Conservation (phyloP, 30 jellyfish, hydroid and myxozoan species). For the Phacellophora camtschatica region DNA sequence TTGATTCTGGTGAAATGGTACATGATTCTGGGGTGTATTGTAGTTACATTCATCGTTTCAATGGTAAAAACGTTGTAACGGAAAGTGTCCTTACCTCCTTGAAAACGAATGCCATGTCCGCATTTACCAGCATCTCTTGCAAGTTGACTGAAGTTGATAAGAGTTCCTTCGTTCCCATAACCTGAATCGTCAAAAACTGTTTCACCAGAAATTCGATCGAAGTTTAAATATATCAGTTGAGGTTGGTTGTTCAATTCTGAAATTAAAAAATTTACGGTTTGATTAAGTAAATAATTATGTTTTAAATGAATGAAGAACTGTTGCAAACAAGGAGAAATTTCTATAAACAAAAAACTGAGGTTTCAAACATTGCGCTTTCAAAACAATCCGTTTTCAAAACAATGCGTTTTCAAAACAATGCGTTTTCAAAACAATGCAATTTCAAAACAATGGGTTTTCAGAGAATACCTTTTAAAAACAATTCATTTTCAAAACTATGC, state of each 20-base stretch:
- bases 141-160: slow-evolving; percentile 65
- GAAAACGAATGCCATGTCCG: slow-evolving; percentile 96
- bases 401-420: too few relatives aligned
- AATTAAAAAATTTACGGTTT: neutral
- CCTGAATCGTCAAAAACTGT: slow-evolving; percentile 93
- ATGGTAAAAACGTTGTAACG: too few relatives aligned
- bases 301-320: neutral
- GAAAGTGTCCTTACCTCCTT: slow-evolving; percentile 75
- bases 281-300: neutral
- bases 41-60: too few relatives aligned
- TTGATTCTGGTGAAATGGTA: too few relatives aligned
- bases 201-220: slow-evolving; percentile 92
- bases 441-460: too few relatives aligned
- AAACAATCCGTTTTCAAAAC: too few relatives aligned
- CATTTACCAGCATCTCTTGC: slow-evolving; percentile 98
- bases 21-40: too few relatives aligned
- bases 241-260: slow-evolving; percentile 58
- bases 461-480: too few relatives aligned
- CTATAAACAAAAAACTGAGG: too few relatives aligned
- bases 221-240: slow-evolving; percentile 79
- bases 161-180: slow-evolving; percentile 70
- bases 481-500: too few relatives aligned
- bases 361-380: too few relatives aligned
- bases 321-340: neutral
- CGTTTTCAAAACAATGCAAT: too few relatives aligned